Conservation (phyloP, 2,113 vertebrate species). For the Scatophagus argus region DNA sequence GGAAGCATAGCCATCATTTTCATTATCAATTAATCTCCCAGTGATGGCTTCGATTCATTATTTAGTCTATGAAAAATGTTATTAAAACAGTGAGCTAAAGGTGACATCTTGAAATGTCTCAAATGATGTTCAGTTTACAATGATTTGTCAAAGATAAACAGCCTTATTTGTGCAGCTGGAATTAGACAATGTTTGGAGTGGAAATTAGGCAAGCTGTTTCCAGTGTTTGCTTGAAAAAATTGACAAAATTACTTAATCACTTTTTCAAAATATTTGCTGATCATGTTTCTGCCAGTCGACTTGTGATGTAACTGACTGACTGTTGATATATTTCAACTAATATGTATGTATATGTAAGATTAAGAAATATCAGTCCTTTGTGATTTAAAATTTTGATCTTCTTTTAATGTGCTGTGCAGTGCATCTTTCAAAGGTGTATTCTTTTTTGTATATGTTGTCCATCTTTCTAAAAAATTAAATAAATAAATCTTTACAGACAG, state of each 20-base stretch:
- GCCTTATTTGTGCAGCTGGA: neutral
- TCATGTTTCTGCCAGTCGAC: no score
- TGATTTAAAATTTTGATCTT: neutral
- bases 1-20: neutral
- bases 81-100: neutral
- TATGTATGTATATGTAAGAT: no score
- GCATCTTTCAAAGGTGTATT: neutral
- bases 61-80: no score
- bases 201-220: no score
- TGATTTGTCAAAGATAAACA: neutral
- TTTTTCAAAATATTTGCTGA: neutral
- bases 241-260: neutral
- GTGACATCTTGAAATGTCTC: neutral
- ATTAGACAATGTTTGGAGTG: neutral
- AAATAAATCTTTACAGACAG: conserved; percentile 16
- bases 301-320: no score
- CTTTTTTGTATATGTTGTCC: neutral
- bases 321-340: neutral
- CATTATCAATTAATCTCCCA: neutral
- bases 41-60: neutral
- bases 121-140: neutral
- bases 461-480: neutral
- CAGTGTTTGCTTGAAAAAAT: neutral
- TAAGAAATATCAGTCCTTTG: neutral
- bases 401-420: neutral